Percentiles rank a stretch among this genome's conserved stretches.
These are phyloP conservation scores for Lanius collurio DNA, from an alignment of 2,113 vertebrate genomes.

Conservation along the genomic window DNA sequence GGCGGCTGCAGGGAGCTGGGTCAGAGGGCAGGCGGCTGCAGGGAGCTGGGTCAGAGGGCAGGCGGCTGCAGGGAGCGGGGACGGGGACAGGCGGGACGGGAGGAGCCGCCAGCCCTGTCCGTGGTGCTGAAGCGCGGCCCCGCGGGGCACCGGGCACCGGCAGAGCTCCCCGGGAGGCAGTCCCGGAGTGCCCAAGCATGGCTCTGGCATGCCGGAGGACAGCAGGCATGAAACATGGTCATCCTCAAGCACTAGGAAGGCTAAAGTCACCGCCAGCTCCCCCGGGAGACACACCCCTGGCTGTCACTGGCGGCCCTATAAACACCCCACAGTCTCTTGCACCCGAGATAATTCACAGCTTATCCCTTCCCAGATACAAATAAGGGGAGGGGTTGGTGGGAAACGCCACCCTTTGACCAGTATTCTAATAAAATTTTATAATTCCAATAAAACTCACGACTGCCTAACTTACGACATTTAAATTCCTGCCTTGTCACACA, in stretches of 20 bases:
- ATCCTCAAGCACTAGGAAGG: not conserved
- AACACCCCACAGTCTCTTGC: not conserved
- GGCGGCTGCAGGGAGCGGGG: not conserved
- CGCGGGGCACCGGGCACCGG: too few relatives aligned
- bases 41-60: not conserved
- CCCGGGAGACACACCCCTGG: not conserved
- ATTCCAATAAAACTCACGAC: slow-evolving; percentile 42
- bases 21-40: not conserved
- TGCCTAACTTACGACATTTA: slow-evolving; percentile 37
- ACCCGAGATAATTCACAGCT: rapidly evolving
- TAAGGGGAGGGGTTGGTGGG: not conserved
- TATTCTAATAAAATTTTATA: slow-evolving; percentile 55
- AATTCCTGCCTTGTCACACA: slow-evolving; percentile 46
- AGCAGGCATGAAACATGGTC: rapidly evolving
- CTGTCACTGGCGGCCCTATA: not conserved
- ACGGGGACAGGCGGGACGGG: not conserved
- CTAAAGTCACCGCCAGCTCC: not conserved
- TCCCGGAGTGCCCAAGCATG: rapidly evolving
- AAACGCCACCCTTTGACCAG: not conserved
- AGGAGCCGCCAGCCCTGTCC: not conserved
- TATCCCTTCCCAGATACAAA: not conserved
- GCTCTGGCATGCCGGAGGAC: not conserved
- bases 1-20: not conserved
- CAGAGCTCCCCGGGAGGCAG: rapidly evolving
- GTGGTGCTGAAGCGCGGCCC: slow-evolving; percentile 42